These are phyloP conservation scores for Sebastes cheni DNA, from an alignment of 2,797 vertebrate species.

Conservation along the genomic window DNA sequence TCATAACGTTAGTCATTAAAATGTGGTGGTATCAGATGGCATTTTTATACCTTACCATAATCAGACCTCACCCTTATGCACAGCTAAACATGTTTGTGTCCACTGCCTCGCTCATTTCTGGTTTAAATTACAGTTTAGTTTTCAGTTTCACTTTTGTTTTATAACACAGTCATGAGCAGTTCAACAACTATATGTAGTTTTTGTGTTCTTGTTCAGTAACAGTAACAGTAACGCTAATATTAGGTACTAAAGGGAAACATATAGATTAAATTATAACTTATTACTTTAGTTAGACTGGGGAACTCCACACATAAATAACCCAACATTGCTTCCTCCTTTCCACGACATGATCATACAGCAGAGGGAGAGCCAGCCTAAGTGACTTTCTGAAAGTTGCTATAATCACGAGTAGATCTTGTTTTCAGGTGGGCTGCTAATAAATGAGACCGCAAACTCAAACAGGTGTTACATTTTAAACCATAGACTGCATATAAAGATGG, in stretches of 20 bases:
- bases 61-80: background rate
- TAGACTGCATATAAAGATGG: too few relatives aligned
- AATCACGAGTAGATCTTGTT: background rate
- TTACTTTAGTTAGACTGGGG: background rate
- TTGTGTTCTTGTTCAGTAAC: background rate
- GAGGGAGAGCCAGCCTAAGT: background rate
- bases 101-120: background rate
- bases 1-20: slow-evolving; percentile 10
- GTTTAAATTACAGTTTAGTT: background rate
- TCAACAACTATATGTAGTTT: background rate
- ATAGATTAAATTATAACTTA: background rate
- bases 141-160: background rate
- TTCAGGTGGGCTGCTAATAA: background rate
- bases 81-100: background rate
- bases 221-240: background rate
- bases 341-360: background rate
- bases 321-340: background rate
- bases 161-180: background rate
- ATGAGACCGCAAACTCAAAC: background rate
- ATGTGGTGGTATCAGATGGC: background rate
- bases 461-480: background rate
- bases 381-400: background rate
- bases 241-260: background rate
- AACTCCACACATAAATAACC: background rate
- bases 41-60: background rate